A percentile compares a stretch with the other conserved stretches of the same genome.
Evolutionary conservation across 2,113 vertebrate species (phyloP).

Genomic region (Mungos mungo): DNA sequence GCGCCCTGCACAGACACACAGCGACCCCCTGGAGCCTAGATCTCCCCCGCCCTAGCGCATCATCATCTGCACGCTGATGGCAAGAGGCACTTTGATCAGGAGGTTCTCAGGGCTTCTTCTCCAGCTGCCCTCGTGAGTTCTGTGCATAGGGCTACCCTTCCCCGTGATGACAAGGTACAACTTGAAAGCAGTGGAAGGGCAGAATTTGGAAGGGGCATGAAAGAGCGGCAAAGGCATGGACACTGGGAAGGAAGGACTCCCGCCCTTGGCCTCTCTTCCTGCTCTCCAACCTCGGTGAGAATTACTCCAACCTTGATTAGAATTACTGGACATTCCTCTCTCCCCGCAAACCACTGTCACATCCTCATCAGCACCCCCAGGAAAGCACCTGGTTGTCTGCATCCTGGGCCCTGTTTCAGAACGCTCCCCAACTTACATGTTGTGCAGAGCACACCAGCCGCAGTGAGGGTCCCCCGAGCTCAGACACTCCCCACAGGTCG

Average conservation of each 20-base stretch:
- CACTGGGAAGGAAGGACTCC: background rate
- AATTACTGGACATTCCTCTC: background rate
- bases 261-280: accelerated
- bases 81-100: background rate
- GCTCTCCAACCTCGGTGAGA: background rate
- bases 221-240: no score
- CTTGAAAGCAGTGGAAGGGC: background rate
- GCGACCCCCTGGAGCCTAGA: no score
- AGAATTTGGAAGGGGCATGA: background rate
- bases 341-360: background rate
- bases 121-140: background rate
- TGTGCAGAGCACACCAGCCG: slow-evolving; percentile 98
- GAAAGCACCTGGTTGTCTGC: background rate
- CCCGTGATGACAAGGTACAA: background rate
- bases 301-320: accelerated
- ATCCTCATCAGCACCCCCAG: background rate
- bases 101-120: background rate
- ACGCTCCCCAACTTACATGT: slow-evolving; percentile 90
- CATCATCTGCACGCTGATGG: accelerated
- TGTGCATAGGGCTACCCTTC: background rate
- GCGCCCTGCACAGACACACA: background rate
- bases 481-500: slow-evolving; percentile 95
- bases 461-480: slow-evolving; percentile 98
- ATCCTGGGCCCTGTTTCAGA: background rate
- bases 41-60: background rate